These are phyloP conservation scores for Campoletis sonorensis DNA, from an alignment of 1,140 invertebrate genomes.

Conservation along the genomic window DNA sequence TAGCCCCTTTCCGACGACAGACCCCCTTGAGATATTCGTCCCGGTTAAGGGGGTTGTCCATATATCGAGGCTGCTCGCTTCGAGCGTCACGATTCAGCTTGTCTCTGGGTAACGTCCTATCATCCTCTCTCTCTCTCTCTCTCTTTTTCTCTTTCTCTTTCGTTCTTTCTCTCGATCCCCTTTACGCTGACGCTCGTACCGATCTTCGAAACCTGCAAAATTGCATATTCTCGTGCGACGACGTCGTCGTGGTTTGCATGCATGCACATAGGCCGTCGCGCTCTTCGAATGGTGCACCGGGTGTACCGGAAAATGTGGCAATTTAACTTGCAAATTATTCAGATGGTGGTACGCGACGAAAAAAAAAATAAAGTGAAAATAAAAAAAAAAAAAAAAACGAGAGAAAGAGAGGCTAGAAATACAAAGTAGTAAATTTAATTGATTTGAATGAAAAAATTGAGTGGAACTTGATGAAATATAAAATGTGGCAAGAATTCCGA, in stretches of 20 bases:
- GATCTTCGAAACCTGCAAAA: slow-evolving; percentile 41
- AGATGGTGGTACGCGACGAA: slow-evolving; percentile 2
- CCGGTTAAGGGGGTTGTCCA: slow-evolving; percentile 17
- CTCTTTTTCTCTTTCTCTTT: not conserved
- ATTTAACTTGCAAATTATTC: slow-evolving; percentile 35
- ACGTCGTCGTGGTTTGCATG: slow-evolving; percentile 20
- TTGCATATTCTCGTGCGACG: slow-evolving; percentile 33
- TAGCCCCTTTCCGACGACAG: slow-evolving; percentile 53
- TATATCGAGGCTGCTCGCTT: slow-evolving; percentile 29
- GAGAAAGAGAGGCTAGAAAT: not conserved
- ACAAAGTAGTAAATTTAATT: not conserved
- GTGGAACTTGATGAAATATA: not conserved
- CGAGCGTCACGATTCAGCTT: slow-evolving; percentile 39
- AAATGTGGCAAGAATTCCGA: too few relatives aligned
- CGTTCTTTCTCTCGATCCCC: slow-evolving; percentile 2
- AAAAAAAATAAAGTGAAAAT: not conserved
- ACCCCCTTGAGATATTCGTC: slow-evolving; percentile 48
- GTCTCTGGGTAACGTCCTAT: slow-evolving; percentile 1
- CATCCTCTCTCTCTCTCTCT: not conserved
- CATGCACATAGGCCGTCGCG: slow-evolving; percentile 25
- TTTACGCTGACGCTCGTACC: slow-evolving; percentile 28
- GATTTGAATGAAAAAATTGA: slow-evolving; percentile 16
- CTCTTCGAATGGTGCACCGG: slow-evolving; percentile 2
- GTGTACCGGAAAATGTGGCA: slow-evolving; percentile 17
- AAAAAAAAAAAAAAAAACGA: not conserved